Evolutionary conservation across 1,140 invertebrate genomes (phyloP).

Genomic region (Argopecten irradians): DNA sequence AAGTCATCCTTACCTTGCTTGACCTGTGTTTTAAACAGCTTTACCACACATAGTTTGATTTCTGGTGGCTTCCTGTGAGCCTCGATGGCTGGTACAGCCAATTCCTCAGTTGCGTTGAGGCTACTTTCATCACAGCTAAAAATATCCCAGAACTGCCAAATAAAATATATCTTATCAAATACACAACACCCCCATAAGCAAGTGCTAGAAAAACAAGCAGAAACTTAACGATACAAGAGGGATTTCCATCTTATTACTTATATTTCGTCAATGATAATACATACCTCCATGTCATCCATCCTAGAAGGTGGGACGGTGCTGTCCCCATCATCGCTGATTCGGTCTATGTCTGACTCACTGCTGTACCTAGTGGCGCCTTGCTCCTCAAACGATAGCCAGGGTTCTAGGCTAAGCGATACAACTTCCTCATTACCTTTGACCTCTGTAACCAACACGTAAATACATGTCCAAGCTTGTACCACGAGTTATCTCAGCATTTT

Average conservation of each 20-base stretch:
- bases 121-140: not conserved
- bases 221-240: no score
- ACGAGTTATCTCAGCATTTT: no score
- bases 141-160: not conserved
- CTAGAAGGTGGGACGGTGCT: not conserved
- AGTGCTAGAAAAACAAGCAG: no score
- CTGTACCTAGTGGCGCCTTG: not conserved
- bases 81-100: not conserved
- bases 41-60: not conserved
- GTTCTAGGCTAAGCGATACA: not conserved
- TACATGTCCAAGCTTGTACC: no score
- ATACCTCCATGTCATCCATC: not conserved
- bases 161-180: not conserved
- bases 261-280: no score
- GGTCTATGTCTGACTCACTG: not conserved
- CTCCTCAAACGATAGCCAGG: not conserved
- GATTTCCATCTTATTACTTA: no score
- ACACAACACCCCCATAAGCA: no score
- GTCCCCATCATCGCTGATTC: not conserved
- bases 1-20: no score
- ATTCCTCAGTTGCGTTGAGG: not conserved
- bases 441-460: no score
- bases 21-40: not conserved
- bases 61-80: not conserved
- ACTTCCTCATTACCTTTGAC: not conserved